Percentiles rank a stretch among this genome's conserved stretches.
Conservation (phyloP, 2,113 vertebrate genomes). For the Geococcyx californianus region DNA sequence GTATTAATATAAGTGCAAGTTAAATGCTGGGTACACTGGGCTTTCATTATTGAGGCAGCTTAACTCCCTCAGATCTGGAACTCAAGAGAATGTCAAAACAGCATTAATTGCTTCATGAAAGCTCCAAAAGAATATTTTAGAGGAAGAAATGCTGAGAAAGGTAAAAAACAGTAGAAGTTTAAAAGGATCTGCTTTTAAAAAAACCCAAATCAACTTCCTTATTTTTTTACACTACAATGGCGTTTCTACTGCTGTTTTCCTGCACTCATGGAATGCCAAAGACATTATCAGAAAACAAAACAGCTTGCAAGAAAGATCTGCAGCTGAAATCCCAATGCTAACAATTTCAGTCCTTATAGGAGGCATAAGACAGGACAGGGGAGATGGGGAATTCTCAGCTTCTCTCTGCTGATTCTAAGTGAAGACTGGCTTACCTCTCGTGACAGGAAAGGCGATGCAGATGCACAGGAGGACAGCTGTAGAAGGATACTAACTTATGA, state of each 20-base stretch:
- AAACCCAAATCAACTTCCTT: neutral
- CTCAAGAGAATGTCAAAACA: neutral
- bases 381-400: neutral
- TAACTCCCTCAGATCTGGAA: slow-evolving; percentile 24
- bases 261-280: neutral
- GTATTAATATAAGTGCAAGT: neutral
- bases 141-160: neutral
- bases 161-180: neutral
- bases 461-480: too few relatives aligned
- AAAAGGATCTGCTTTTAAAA: neutral
- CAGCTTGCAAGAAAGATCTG: neutral
- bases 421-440: neutral
- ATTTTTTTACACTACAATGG: neutral
- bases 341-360: neutral
- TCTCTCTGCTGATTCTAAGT: neutral
- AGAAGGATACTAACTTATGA: neutral
- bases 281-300: neutral
- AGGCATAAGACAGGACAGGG: neutral
- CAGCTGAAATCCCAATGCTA: neutral
- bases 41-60: neutral
- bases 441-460: neutral
- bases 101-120: slow-evolving; percentile 7
- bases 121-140: neutral
- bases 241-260: neutral
- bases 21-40: slow-evolving; percentile 16